phyloP scores from a whole-genome alignment of 1,140 invertebrate species.

The Doryteuthis pealeii region DNA sequence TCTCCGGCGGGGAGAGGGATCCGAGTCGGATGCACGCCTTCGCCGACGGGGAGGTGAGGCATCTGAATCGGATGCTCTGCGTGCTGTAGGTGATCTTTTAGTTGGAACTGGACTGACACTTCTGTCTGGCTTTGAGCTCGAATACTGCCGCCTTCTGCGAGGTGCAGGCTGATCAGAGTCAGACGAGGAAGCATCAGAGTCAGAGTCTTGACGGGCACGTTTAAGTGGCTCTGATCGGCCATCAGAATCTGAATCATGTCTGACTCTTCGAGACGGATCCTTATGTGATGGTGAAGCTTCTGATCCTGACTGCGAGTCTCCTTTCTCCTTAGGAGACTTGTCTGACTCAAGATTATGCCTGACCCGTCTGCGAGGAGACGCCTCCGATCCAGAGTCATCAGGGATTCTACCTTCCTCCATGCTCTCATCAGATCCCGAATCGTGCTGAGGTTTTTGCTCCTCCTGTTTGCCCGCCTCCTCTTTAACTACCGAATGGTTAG shows the following conservation, averaged over 20 bases:
- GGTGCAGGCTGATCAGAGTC: constrained; percentile 53
- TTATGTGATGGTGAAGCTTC: no score
- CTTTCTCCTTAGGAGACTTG: constrained; percentile 33
- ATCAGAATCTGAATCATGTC: constrained; percentile 46
- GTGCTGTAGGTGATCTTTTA: no score
- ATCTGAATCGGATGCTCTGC: no score
- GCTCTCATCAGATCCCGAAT: constrained; percentile 7
- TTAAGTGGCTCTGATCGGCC: constrained; percentile 39
- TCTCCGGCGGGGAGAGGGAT: constrained; percentile 25
- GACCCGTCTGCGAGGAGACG: constrained; percentile 21
- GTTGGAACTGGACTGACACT: no score
- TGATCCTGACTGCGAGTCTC: constrained; percentile 15
- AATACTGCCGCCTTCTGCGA: constrained; percentile 35
- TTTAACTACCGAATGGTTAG: not conserved
- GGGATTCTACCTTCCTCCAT: constrained; percentile 18
- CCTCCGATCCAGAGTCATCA: constrained; percentile 20
- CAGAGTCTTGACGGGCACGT: constrained; percentile 26
- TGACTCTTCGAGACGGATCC: constrained; percentile 22
- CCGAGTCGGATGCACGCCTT: constrained; percentile 43
- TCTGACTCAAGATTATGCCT: constrained; percentile 33
- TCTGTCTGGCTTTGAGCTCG: constrained; percentile 19
- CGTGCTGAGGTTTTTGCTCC: not conserved
- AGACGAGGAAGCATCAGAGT: constrained; percentile 17
- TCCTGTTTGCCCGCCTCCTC: not conserved
- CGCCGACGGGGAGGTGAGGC: constrained; percentile 19